Evolutionary conservation across 2,888 invertebrate species (phyloP), one percentile per base, ranked within the genome.

Genomic region (Melangyna quadrimaculata): DNA sequence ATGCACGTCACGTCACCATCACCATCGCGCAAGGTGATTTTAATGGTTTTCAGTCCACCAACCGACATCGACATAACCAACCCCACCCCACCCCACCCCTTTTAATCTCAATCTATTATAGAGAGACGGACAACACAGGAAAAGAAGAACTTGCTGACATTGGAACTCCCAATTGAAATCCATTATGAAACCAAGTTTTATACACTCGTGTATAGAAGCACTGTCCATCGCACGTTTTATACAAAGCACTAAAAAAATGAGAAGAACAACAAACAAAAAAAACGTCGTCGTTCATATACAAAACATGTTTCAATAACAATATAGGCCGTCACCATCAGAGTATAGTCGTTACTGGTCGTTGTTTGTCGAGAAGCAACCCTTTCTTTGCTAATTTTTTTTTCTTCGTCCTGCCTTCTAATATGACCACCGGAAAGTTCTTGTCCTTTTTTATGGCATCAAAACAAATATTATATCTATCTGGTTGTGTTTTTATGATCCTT

Each of bases 381-480:
- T 71, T 24, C 61, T 14, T n/a, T 32, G 29, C 10, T 17, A 2
- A 9, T 22, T 37, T 61, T 10, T 19, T 55, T 17, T 55, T 17
- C 32, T 24, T 24, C 14, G 14, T 29, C 19, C 4, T 48, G 19
- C 43, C 8, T 8, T 10, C 48, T 35, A 22, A 35, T 24, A 12
- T 43, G 29, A 59, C 73, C 86, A 80, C 87, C 87, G 87, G 87
- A 82, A 87, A 87, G 87, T 70, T 87, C 87, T 82, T 84, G 83
- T 83, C 87, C 87, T 81, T 87, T 65, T 87, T 87, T 87, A 87
- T 87, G 78, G 81, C 86, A 87, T 87, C 78, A 72, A 87, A 86
- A 80, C 86, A 87, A 87, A 81, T 87, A 86, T 87, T 82, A 81
- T 81, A 87, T 86, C 87, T 80, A 87, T 86, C 86, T 86, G 86